Evolutionary conservation across 2,888 invertebrate species (phyloP).

Genomic region (Drosophila limbata): DNA sequence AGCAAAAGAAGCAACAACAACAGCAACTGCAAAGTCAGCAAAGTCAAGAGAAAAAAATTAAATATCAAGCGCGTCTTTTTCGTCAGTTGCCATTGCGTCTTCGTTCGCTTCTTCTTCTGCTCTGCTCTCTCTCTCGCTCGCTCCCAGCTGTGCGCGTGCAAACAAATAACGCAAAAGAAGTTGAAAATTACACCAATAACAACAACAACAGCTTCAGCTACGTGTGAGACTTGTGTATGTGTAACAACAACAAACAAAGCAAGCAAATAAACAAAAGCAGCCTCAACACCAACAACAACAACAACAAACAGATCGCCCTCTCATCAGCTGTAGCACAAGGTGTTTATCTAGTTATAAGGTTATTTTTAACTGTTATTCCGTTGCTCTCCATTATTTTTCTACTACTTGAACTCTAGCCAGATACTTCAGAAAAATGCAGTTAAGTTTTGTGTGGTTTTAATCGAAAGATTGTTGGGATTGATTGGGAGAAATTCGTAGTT

Average conservation of each 20-base stretch:
- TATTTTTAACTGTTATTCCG: slow-evolving; percentile 15
- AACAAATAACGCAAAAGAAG: slow-evolving; percentile 43
- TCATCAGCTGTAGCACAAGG: slow-evolving; percentile 52
- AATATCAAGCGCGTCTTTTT: slow-evolving; percentile 26
- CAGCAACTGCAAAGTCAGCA: slow-evolving; percentile 54
- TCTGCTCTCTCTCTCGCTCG: neutral
- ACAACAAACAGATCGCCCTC: slow-evolving; percentile 7
- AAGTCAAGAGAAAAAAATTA: slow-evolving; percentile 10
- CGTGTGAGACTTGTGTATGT: slow-evolving; percentile 25
- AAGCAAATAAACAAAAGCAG: slow-evolving; percentile 22
- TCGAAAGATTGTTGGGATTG: neutral
- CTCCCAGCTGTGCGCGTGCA: slow-evolving; percentile 39
- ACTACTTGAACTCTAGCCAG: slow-evolving; percentile 4
- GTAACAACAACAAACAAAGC: slow-evolving; percentile 27
- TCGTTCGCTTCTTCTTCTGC: slow-evolving; percentile 19
- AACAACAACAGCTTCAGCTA: slow-evolving; percentile 23
- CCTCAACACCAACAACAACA: slow-evolving; percentile 23
- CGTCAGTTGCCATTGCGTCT: slow-evolving; percentile 13
- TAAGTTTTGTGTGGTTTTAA: neutral
- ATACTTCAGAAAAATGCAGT: slow-evolving; percentile 6
- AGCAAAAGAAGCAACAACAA: slow-evolving; percentile 26
- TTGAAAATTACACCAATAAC: slow-evolving; percentile 25
- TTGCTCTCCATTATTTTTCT: slow-evolving; percentile 1
- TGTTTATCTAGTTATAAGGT: slow-evolving; percentile 52
- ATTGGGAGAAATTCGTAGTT: neutral